phyloP scores from a whole-genome alignment of 2,797 vertebrate genomes.

The Ceryle rudis region DNA sequence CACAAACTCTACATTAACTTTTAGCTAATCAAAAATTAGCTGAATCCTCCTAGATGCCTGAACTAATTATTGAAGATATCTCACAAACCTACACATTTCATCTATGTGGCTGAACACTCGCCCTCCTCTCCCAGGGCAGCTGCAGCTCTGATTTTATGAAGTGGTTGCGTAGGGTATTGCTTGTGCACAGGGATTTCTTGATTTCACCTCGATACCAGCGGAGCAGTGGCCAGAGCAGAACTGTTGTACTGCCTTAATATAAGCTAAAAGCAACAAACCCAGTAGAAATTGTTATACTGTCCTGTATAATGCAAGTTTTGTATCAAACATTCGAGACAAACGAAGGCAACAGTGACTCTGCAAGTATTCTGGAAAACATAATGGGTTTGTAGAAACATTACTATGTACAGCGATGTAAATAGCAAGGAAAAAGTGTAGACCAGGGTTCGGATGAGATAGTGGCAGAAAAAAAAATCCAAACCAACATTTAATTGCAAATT shows the following conservation, averaged over 20 bases:
- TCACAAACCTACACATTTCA: background rate
- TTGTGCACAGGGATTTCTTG: background rate
- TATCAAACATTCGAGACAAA: background rate
- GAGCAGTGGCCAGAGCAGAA: background rate
- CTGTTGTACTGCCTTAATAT: background rate
- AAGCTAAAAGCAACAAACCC: background rate
- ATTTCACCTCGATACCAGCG: fast-evolving
- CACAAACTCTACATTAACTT: background rate
- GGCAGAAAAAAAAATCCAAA: background rate
- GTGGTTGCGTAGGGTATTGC: fast-evolving
- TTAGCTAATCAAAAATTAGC: background rate
- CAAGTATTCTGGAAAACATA: background rate
- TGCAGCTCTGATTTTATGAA: background rate
- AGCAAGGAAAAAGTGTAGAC: background rate
- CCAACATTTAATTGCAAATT: background rate
- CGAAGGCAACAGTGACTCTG: background rate
- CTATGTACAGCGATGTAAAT: background rate
- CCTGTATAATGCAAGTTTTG: background rate
- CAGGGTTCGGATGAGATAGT: background rate
- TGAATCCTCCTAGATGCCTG: background rate
- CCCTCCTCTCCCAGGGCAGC: background rate
- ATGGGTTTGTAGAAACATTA: background rate
- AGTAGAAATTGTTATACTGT: background rate
- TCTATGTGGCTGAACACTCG: background rate
- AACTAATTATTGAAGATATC: background rate